phyloP scores from a whole-genome alignment of 2,797 vertebrate genomes.

The Eospalax fontanierii region DNA sequence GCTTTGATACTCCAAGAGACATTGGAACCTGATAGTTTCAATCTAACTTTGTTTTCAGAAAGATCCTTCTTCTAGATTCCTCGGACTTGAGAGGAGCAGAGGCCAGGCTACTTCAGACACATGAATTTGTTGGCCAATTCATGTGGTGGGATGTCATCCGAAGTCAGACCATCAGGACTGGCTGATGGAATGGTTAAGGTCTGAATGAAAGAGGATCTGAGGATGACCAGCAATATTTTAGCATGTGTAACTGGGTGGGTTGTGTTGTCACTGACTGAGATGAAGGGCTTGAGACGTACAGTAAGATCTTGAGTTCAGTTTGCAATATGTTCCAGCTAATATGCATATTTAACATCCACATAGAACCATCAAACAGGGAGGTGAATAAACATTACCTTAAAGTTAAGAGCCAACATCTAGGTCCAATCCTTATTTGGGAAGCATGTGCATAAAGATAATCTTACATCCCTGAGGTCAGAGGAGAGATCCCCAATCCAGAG shows the following conservation, averaged over 20 bases:
- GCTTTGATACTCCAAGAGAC: background rate
- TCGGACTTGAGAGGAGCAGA: background rate
- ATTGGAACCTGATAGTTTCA: background rate
- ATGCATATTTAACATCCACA: accelerated
- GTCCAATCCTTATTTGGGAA: background rate
- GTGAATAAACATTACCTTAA: background rate
- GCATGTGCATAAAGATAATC: background rate
- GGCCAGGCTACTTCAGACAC: background rate
- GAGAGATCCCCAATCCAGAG: background rate
- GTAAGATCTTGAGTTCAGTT: background rate
- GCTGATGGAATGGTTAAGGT: background rate
- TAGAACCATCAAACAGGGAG: too few relatives aligned
- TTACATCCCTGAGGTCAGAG: background rate
- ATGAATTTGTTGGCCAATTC: background rate
- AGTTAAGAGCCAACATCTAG: background rate
- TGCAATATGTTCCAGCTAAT: background rate
- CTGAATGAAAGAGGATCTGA: background rate
- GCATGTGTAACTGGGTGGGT: background rate
- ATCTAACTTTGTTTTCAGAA: background rate
- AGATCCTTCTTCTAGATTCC: background rate
- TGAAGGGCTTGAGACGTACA: background rate
- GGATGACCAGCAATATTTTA: background rate
- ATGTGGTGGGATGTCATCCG: background rate
- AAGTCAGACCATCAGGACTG: background rate
- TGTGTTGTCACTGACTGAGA: background rate